Percentiles rank a stretch among this genome's conserved stretches.
These are phyloP conservation scores for Falcunculus frontatus DNA, from an alignment of 2,113 vertebrate species.

Conservation along the genomic window DNA sequence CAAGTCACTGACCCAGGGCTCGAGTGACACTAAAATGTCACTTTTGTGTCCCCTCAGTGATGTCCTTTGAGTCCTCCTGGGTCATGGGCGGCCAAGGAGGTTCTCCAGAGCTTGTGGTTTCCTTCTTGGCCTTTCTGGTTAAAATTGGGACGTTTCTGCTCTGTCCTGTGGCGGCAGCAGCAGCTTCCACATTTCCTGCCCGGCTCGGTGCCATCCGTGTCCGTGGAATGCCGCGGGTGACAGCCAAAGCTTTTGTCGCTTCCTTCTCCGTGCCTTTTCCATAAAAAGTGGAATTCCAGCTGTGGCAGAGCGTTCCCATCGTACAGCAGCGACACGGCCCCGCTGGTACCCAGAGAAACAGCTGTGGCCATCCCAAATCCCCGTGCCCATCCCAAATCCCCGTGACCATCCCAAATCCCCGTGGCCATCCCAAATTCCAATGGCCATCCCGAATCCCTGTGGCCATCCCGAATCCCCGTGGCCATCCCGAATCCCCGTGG, in stretches of 20 bases:
- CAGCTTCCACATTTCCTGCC: background rate
- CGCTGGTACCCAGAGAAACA: background rate
- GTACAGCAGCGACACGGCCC: accelerated
- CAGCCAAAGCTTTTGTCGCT: background rate
- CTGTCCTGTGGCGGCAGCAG: background rate
- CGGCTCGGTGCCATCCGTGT: accelerated
- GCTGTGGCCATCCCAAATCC: background rate
- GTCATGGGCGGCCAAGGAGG: background rate
- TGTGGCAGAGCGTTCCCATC: accelerated
- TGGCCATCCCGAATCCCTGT: accelerated
- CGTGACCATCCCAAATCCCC: accelerated
- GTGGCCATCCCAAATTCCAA: accelerated
- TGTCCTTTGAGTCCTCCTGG: background rate
- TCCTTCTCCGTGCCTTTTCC: background rate
- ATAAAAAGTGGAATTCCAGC: background rate
- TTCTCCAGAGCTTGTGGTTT: background rate
- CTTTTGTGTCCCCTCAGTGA: background rate
- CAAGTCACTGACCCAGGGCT: background rate
- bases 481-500: background rate
- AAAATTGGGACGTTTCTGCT: background rate
- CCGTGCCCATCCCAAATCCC: background rate
- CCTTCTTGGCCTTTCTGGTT: no score
- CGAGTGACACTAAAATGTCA: background rate
- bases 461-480: background rate
- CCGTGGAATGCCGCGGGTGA: background rate